Evolutionary conservation across 1,140 invertebrate species (phyloP).

Genomic region (Drosophila ficusphila): DNA sequence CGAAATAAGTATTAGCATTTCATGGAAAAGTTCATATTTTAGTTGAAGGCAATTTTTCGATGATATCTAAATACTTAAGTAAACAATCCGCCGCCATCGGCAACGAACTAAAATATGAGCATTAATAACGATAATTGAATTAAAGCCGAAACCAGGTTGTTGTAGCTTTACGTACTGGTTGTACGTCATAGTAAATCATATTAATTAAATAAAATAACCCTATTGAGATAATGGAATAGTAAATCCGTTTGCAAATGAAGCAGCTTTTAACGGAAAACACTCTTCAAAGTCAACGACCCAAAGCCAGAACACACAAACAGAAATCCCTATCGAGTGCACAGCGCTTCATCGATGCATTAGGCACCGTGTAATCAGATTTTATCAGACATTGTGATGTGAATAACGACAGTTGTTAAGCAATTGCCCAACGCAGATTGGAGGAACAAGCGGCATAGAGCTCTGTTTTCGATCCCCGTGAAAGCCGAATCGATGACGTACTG

Average conservation of each 20-base stretch:
- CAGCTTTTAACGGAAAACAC: constrained; percentile 1
- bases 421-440: constrained; percentile 32
- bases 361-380: constrained; percentile 30
- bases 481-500: constrained; percentile 45
- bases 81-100: not conserved
- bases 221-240: not conserved
- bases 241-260: not conserved
- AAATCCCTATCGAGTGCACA: constrained; percentile 16
- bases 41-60: not conserved
- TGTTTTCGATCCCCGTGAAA: constrained; percentile 3
- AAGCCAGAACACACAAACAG: constrained; percentile 11
- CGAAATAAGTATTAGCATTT: not conserved
- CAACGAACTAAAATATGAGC: not conserved
- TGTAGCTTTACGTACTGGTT: too few relatives aligned
- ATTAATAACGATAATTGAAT: not conserved
- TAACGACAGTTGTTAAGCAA: constrained; percentile 40
- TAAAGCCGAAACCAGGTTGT: too few relatives aligned
- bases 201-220: not conserved
- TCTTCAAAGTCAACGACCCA: constrained; percentile 26
- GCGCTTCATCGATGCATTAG: constrained; percentile 22
- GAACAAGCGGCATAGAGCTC: not conserved
- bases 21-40: too few relatives aligned
- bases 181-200: too few relatives aligned
- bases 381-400: constrained; percentile 39
- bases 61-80: not conserved